Conservation (phyloP, 1,140 invertebrate species). For the Megathymus violae region DNA sequence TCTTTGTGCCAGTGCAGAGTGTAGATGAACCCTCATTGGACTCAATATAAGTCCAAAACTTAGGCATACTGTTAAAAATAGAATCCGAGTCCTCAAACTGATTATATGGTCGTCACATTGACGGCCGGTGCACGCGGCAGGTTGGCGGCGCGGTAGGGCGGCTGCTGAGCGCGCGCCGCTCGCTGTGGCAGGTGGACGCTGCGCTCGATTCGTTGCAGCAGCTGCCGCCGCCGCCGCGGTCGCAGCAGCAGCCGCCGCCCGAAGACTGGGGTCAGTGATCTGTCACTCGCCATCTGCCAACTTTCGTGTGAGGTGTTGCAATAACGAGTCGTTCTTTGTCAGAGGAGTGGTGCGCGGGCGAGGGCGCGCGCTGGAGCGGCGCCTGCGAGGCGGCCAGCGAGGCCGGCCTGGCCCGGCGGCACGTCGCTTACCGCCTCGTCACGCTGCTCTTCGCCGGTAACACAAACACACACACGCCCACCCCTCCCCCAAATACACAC, state of each 20-base stretch:
- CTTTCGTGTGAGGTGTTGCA: not conserved
- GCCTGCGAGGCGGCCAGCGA: slow-evolving; percentile 42
- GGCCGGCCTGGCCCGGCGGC: slow-evolving; percentile 41
- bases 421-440: slow-evolving; percentile 54
- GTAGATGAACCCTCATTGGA: too few species aligned
- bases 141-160: slow-evolving; percentile 55
- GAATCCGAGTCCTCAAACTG: too few species aligned
- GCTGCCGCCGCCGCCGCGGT: slow-evolving; percentile 28
- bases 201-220: slow-evolving; percentile 59
- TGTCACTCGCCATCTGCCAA: not conserved
- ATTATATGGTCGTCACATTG: too few species aligned
- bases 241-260: not conserved
- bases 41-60: too few species aligned
- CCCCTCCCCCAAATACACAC: too few species aligned
- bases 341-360: slow-evolving; percentile 60
- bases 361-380: slow-evolving; percentile 44
- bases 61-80: too few species aligned
- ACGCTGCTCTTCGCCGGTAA: slow-evolving; percentile 59
- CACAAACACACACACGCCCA: too few species aligned
- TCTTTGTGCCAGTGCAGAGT: too few species aligned
- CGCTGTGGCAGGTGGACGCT: slow-evolving; percentile 60
- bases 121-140: too few species aligned
- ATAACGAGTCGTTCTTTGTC: slow-evolving; percentile 21
- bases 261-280: slow-evolving; percentile 45
- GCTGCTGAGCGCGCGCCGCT: slow-evolving; percentile 60